Percentiles rank a stretch among this genome's conserved stretches.
Conservation (phyloP, 2,113 vertebrate species). For the Nematolebias whitei region DNA sequence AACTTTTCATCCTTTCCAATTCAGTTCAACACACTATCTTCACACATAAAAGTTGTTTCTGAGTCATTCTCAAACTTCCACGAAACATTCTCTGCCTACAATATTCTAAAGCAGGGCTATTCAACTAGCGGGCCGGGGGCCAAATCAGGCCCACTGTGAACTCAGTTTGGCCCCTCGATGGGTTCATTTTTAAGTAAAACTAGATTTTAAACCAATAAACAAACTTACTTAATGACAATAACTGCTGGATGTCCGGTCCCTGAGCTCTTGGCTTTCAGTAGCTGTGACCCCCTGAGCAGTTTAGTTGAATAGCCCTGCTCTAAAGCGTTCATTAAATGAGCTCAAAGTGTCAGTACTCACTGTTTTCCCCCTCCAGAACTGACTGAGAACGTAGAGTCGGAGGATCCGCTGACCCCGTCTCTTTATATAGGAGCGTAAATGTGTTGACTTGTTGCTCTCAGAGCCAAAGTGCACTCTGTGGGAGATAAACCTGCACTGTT, state of each 20-base stretch:
- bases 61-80: background rate
- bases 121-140: no score
- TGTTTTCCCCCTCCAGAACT: constrained; percentile 57
- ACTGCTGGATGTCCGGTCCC: no score
- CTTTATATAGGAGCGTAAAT: constrained; percentile 75
- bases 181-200: no score
- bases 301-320: no score
- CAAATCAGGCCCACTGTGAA: no score
- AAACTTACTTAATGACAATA: no score
- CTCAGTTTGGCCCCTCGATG: no score
- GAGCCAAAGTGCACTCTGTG: constrained; percentile 78
- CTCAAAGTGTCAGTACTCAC: constrained; percentile 71
- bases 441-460: constrained; percentile 70
- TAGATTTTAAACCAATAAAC: no score
- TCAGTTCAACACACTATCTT: background rate
- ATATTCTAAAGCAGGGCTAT: no score
- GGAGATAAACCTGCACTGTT: constrained; percentile 70
- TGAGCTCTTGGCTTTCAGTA: no score
- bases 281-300: no score
- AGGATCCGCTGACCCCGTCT: constrained; percentile 17
- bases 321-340: background rate
- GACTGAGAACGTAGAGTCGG: constrained; percentile 45
- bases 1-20: background rate
- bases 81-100: background rate
- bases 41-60: background rate